These are phyloP conservation scores for Bombus sylvicola DNA, from an alignment of 1,140 invertebrate species.

Conservation along the genomic window DNA sequence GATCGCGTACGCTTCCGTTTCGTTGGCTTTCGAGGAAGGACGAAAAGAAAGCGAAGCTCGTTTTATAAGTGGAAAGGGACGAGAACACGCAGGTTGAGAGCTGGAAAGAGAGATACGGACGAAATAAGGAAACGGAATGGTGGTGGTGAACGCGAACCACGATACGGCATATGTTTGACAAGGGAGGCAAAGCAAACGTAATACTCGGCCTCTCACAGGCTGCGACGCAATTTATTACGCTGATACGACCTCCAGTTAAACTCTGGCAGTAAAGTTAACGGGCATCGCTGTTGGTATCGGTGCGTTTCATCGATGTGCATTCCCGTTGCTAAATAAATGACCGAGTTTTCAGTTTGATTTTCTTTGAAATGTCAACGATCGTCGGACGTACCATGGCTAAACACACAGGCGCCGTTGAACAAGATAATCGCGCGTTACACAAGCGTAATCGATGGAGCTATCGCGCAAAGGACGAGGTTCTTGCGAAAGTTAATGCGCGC, in stretches of 20 bases:
- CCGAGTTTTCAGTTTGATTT: conserved; percentile 37
- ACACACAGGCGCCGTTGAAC: conserved; percentile 9
- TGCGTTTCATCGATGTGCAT: conserved; percentile 48
- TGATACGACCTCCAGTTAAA: conserved; percentile 66
- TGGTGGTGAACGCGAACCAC: conserved; percentile 30
- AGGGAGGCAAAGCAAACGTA: conserved; percentile 65
- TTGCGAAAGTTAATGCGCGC: conserved; percentile 21
- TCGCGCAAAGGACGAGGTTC: neutral
- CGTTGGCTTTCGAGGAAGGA: neutral
- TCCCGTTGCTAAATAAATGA: conserved; percentile 40
- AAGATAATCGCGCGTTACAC: conserved; percentile 45
- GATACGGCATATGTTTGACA: conserved; percentile 68
- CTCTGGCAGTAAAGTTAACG: conserved; percentile 49
- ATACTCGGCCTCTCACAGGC: conserved; percentile 53
- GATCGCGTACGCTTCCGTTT: neutral
- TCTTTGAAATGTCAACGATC: conserved; percentile 39
- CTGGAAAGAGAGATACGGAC: conserved; percentile 28
- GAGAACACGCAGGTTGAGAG: neutral
- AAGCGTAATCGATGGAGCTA: conserved; percentile 12
- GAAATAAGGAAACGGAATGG: conserved; percentile 20
- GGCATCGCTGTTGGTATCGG: conserved; percentile 37
- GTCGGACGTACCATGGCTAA: conserved; percentile 22
- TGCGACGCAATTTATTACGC: conserved; percentile 68
- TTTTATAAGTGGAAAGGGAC: neutral
- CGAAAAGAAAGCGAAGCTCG: neutral